Base-by-base conservation (phyloP, 2,888 invertebrate species). In the Electrophaes corylata region DNA sequence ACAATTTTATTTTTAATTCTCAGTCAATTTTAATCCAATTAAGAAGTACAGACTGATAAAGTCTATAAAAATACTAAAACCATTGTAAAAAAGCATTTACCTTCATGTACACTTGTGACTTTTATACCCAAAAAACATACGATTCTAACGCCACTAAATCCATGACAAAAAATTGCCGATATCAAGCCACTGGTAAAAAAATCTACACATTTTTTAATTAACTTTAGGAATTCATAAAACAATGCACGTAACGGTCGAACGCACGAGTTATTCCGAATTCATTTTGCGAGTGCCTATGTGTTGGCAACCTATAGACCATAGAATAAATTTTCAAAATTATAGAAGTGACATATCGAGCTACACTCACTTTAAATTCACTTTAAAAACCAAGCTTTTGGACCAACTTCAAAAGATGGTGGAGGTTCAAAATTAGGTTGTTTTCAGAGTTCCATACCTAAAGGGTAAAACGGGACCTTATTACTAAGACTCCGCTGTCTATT, bases 171-270 rank as follows among this genome's bases (percentile, higher is more conserved):
- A 16, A 40, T 10, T 37, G 6, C 33, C 47, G 29, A 40, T 45
- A 48, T 40, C 50, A 35, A 55, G 45, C 40, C 45, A 33, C 49
- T 18, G 41, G 45, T 52, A 40, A 49, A 52, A 53, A 52, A 41
- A 53, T 20, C 23, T n/a, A 37, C 23, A 37, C 43, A 44, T 23
- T 66, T 65, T 35, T 66, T 64, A 66, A 66, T 64, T 64, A 66
- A 66, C 55, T 56, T 57, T 56, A 59, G 40, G 53, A 60, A 65
- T 60, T 64, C 60, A 61, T 62, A 64, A 62, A 62, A 66, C 64
- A 64, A 57, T 58, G 62, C 60, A 51, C 57, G 62, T 62, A 60
- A 64, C 55, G 47, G 19, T 23, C 56, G 61, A 60, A 56, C 57
- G 64, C 59, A 41, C 57, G 33, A 48, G 33, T 60, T 49, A 70